These are phyloP conservation scores for Oeneis ivallda DNA, from an alignment of 2,888 invertebrate species.

Conservation along the genomic window DNA sequence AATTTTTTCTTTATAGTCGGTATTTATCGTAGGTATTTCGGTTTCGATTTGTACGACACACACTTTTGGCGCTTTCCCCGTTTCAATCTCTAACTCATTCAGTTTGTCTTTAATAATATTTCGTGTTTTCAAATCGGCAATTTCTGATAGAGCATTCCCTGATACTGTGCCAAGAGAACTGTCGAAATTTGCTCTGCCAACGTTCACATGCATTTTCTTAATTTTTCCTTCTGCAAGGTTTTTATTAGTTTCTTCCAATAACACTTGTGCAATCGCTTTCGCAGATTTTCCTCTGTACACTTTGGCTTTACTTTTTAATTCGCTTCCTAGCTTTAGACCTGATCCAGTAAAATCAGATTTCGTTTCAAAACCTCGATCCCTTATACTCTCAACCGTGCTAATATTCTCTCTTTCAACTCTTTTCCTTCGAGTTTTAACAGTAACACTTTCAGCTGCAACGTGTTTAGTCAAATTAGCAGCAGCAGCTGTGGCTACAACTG, in stretches of 20 bases:
- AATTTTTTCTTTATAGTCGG: slow-evolving; percentile 82
- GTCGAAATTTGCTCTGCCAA: slow-evolving; percentile 26
- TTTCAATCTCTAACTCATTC: slow-evolving; percentile 41
- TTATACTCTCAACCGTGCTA: slow-evolving; percentile 68
- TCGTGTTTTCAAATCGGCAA: slow-evolving; percentile 17
- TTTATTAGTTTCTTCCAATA: slow-evolving; percentile 82
- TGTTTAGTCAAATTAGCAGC: slow-evolving; percentile 84
- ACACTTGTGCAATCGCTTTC: slow-evolving; percentile 85
- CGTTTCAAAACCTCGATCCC: slow-evolving; percentile 70
- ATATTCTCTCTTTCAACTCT: slow-evolving; percentile 64
- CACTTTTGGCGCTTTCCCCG: slow-evolving; percentile 58
- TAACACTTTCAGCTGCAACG: slow-evolving; percentile 79
- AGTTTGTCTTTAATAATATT: slow-evolving; percentile 31
- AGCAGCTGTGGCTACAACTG: slow-evolving; percentile 83
- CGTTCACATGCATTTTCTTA: slow-evolving; percentile 53
- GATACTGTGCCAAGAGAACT: slow-evolving; percentile 19
- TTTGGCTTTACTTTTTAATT: slow-evolving; percentile 78
- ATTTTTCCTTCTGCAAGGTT: slow-evolving; percentile 75
- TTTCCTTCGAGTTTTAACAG: slow-evolving; percentile 75
- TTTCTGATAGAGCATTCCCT: slow-evolving; percentile 22
- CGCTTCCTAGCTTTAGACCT: slow-evolving; percentile 72
- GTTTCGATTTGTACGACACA: slow-evolving; percentile 64
- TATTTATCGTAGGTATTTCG: slow-evolving; percentile 73
- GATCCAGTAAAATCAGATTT: slow-evolving; percentile 67
- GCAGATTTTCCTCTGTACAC: slow-evolving; percentile 89